Conservation (phyloP, 2,797 vertebrate genomes). For the Trematomus bernacchii region DNA sequence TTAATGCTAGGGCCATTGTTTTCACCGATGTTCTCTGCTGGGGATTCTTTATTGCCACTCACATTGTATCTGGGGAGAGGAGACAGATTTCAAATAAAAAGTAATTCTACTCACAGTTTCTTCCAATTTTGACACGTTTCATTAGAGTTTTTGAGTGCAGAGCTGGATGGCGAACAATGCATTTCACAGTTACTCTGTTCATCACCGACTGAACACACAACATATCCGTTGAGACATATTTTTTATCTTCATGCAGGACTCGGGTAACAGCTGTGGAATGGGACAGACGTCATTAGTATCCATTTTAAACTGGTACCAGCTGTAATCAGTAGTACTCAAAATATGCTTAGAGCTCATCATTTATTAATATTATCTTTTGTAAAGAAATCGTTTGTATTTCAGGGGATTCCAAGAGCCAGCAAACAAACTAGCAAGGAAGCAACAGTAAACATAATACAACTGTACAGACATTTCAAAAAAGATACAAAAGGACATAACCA, state of each 20-base stretch:
- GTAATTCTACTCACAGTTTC: conserved; percentile 72
- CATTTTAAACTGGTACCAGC: background rate
- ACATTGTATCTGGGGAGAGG: background rate
- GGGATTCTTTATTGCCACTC: background rate
- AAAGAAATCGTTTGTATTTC: too few relatives aligned
- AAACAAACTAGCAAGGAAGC: too few relatives aligned
- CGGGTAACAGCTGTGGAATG: conserved; percentile 64
- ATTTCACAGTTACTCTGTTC: conserved; percentile 70
- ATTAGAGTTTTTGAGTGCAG: conserved; percentile 43
- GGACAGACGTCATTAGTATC: conserved; percentile 29
- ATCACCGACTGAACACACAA: conserved; percentile 46
- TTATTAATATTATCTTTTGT: too few relatives aligned
- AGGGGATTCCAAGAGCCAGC: too few relatives aligned
- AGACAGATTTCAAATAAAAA: background rate
- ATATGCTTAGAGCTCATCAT: background rate
- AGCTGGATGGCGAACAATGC: conserved; percentile 71
- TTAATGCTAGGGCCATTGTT: background rate
- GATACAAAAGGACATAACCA: too few relatives aligned
- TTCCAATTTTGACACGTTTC: conserved; percentile 64
- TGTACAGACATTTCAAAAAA: too few relatives aligned
- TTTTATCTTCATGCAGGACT: conserved; percentile 29
- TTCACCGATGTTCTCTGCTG: background rate
- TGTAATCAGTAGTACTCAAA: background rate
- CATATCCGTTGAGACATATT: conserved; percentile 38
- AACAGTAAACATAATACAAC: too few relatives aligned